Percentiles rank a stretch among this genome's conserved stretches.
phyloP scores from a whole-genome alignment of 2,888 invertebrate genomes.

The Agriopis marginaria region DNA sequence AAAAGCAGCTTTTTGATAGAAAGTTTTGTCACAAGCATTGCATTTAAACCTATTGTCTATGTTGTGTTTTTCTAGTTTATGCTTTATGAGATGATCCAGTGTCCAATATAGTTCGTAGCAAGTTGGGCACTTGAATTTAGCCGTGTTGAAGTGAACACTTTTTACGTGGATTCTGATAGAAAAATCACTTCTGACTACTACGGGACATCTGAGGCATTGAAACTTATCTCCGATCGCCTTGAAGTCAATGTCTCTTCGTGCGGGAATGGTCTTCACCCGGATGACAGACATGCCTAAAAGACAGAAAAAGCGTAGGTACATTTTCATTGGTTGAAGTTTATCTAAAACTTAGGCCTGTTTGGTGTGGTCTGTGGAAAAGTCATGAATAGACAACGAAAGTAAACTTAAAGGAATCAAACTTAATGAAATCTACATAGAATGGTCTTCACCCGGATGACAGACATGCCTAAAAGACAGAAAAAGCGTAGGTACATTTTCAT shows the following conservation, averaged over 20 bases:
- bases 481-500: too few relatives aligned
- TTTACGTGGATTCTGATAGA: neutral
- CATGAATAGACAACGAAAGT: too few relatives aligned
- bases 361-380: too few relatives aligned
- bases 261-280: neutral
- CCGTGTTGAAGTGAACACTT: neutral
- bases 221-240: neutral
- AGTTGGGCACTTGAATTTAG: neutral
- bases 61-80: constrained; percentile 60
- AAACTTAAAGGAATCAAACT: too few relatives aligned
- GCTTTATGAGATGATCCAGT: constrained; percentile 29
- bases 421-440: too few relatives aligned
- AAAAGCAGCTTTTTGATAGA: constrained; percentile 17
- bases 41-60: constrained; percentile 49
- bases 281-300: constrained; percentile 1
- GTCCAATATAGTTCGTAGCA: neutral
- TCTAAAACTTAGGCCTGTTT: too few relatives aligned
- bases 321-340: too few relatives aligned
- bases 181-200: neutral
- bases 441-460: neutral
- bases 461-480: constrained; percentile 2
- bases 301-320: neutral
- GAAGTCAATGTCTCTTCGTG: constrained; percentile 1
- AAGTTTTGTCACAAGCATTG: constrained; percentile 41
- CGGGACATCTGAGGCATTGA: constrained; percentile 7